phyloP scores from a whole-genome alignment of 2,113 vertebrate species.

The Hyaena hyaena region DNA sequence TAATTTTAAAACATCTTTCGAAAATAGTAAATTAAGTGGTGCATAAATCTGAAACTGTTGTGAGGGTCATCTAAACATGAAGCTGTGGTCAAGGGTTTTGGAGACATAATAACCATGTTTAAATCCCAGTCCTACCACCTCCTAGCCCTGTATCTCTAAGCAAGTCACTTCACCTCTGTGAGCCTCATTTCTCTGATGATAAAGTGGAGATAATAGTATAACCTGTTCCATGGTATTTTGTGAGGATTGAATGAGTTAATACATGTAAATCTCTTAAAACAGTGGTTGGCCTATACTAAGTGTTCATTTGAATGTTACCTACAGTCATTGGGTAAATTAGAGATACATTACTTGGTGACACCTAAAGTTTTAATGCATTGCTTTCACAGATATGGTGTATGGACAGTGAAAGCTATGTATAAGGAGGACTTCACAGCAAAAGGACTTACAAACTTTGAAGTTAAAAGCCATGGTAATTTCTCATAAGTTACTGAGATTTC shows the following conservation, averaged over 20 bases:
- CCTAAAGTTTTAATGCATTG: background rate
- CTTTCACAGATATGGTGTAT: slow-evolving; percentile 88
- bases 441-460: slow-evolving; percentile 88
- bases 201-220: background rate
- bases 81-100: background rate
- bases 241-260: background rate
- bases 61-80: background rate
- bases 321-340: background rate
- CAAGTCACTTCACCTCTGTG: background rate
- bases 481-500: slow-evolving; percentile 15
- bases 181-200: background rate
- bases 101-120: background rate
- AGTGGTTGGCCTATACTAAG: background rate
- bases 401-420: slow-evolving; percentile 91
- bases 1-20: background rate
- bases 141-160: background rate
- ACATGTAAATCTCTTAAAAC: background rate
- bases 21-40: background rate
- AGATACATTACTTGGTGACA: background rate
- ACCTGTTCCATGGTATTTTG: background rate
- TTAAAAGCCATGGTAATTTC: slow-evolving; percentile 91
- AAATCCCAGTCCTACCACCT: background rate
- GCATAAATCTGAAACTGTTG: background rate
- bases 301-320: background rate
- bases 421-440: slow-evolving; percentile 87